Evolutionary conservation across 2,797 vertebrate genomes (phyloP).

Genomic region (Falco columbarius): DNA sequence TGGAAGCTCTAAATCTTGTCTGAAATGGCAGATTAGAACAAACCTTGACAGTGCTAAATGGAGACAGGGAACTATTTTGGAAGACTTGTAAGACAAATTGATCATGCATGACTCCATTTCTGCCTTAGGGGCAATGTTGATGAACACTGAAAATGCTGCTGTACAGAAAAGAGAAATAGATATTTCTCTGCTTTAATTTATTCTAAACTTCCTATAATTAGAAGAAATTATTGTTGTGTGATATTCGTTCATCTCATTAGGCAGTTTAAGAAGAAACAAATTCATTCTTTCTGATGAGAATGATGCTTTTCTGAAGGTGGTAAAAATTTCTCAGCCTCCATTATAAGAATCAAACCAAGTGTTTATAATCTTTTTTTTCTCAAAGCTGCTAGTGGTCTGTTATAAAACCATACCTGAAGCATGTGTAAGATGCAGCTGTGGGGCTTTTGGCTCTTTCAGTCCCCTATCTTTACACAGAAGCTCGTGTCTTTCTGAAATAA

Average conservation of each 20-base stretch:
- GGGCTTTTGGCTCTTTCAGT: background rate
- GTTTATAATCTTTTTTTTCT: background rate
- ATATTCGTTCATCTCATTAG: conserved; percentile 30
- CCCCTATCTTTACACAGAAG: background rate
- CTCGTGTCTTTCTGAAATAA: background rate
- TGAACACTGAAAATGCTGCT: conserved; percentile 32
- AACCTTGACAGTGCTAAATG: conserved; percentile 58
- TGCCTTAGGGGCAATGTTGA: conserved; percentile 29
- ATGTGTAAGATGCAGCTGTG: background rate
- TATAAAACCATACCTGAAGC: background rate
- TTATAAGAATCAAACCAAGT: background rate
- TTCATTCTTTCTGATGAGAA: conserved; percentile 7
- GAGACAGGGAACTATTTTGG: conserved; percentile 38
- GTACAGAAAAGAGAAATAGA: background rate
- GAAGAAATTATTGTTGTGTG: conserved; percentile 39
- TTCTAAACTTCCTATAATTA: conserved; percentile 46
- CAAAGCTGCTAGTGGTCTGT: background rate
- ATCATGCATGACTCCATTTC: conserved; percentile 38
- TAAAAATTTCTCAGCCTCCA: background rate
- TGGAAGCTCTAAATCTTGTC: conserved; percentile 34
- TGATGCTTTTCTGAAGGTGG: background rate
- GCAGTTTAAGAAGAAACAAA: conserved; percentile 18
- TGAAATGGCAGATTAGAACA: conserved; percentile 59
- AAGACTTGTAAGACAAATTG: conserved; percentile 56
- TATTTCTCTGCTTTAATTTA: conserved; percentile 47